Conservation (phyloP, 2,797 vertebrate genomes). For the Argya squamiceps region DNA sequence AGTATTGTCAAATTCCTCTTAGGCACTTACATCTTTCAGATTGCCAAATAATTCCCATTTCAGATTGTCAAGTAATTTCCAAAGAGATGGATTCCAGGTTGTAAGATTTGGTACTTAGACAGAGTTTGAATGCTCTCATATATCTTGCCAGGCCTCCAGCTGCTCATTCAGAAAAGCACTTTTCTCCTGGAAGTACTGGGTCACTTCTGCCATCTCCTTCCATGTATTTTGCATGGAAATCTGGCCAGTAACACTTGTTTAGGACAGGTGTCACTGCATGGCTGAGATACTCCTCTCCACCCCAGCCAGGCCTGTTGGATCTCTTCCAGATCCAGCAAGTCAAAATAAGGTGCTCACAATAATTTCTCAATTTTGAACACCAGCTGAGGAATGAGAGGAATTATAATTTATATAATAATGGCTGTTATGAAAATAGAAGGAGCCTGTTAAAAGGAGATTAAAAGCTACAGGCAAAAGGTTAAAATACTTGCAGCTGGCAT, state of each 20-base stretch:
- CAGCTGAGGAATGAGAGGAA: not conserved
- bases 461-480: not conserved
- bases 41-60: not conserved
- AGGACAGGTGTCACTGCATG: not conserved
- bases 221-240: not conserved
- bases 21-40: not conserved
- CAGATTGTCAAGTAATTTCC: not conserved
- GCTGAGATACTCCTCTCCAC: not conserved
- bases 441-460: not conserved
- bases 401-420: not conserved
- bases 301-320: accelerated
- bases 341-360: not conserved
- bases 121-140: not conserved
- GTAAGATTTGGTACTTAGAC: not conserved
- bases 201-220: not conserved
- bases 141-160: not conserved
- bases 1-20: not conserved
- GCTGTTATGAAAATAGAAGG: not conserved
- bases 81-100: not conserved
- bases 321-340: not conserved
- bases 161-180: not conserved
- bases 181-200: not conserved
- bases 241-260: not conserved
- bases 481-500: not conserved
- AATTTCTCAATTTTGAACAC: not conserved